Conservation (phyloP, 2,888 invertebrate species). For the Eubasilissa splendida region DNA sequence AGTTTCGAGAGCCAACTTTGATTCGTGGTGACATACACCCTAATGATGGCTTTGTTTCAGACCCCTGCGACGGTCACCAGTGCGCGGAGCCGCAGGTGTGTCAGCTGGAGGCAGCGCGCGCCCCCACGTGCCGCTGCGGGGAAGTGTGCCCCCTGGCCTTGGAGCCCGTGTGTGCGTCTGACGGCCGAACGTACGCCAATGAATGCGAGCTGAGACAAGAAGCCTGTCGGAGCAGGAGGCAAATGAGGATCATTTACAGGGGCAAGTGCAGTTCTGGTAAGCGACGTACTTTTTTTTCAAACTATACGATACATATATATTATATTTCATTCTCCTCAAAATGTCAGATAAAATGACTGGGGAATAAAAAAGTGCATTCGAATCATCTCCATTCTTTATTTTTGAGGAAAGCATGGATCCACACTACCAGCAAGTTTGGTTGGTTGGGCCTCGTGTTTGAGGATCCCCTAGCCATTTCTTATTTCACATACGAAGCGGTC, state of each 20-base stretch:
- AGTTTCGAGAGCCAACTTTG: too few relatives aligned
- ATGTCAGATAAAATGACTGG: too few relatives aligned
- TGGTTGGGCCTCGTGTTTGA: too few relatives aligned
- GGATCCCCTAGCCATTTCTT: too few relatives aligned
- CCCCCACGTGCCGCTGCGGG: slow-evolving; percentile 86
- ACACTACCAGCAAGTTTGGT: too few relatives aligned
- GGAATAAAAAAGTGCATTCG: too few relatives aligned
- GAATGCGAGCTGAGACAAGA: slow-evolving; percentile 86
- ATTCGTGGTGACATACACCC: too few relatives aligned
- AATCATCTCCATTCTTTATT: too few relatives aligned
- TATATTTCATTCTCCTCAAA: too few relatives aligned
- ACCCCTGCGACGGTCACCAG: slow-evolving; percentile 86
- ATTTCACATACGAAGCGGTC: too few relatives aligned
- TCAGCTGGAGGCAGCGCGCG: slow-evolving; percentile 84
- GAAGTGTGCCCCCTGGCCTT: slow-evolving; percentile 84
- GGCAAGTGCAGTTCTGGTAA: slow-evolving; percentile 88
- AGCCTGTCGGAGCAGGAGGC: slow-evolving; percentile 83
- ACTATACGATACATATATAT: too few relatives aligned
- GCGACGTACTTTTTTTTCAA: slow-evolving; percentile 12
- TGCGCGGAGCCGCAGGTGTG: slow-evolving; percentile 88
- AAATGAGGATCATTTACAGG: slow-evolving; percentile 84
- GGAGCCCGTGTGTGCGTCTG: slow-evolving; percentile 83
- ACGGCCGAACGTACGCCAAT: slow-evolving; percentile 85
- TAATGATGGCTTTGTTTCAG: slow-evolving; percentile 68
- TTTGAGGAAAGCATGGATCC: too few relatives aligned